phyloP scores from a whole-genome alignment of 1,140 invertebrate species.

The Scaptomyza hsui region DNA sequence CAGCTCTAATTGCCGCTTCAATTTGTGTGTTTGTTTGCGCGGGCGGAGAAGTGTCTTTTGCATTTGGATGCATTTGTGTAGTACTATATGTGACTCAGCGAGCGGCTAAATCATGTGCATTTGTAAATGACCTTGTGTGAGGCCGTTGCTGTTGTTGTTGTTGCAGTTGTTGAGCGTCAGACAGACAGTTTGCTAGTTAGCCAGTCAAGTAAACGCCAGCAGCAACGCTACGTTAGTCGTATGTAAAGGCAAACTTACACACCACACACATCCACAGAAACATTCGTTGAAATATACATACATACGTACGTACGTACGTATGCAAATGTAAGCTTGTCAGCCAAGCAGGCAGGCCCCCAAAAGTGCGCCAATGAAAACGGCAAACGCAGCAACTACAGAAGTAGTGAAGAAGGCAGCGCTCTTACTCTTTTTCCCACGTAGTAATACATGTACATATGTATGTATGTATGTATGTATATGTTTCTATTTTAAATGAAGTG shows the following conservation, averaged over 20 bases:
- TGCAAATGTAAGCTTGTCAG: conserved; percentile 8
- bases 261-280: conserved; percentile 21
- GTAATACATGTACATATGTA: conserved; percentile 6
- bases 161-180: conserved; percentile 13
- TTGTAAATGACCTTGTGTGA: conserved; percentile 35
- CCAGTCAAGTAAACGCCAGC: conserved; percentile 12
- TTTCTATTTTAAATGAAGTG: background rate
- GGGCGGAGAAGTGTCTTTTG: conserved; percentile 5
- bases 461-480: conserved; percentile 13
- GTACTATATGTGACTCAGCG: conserved; percentile 27
- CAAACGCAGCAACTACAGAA: conserved; percentile 11
- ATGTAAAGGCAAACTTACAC: background rate
- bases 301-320: background rate
- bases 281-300: too few relatives aligned
- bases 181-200: background rate
- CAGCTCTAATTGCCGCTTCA: conserved; percentile 51
- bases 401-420: conserved; percentile 23
- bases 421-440: background rate
- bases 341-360: conserved; percentile 60
- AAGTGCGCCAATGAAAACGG: conserved; percentile 64
- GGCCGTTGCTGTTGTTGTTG: conserved; percentile 18
- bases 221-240: background rate
- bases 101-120: conserved; percentile 28
- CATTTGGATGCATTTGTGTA: conserved; percentile 15
- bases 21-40: conserved; percentile 9